These are phyloP conservation scores for Malurus elegans DNA, from an alignment of 2,113 vertebrate species.

Conservation along the genomic window DNA sequence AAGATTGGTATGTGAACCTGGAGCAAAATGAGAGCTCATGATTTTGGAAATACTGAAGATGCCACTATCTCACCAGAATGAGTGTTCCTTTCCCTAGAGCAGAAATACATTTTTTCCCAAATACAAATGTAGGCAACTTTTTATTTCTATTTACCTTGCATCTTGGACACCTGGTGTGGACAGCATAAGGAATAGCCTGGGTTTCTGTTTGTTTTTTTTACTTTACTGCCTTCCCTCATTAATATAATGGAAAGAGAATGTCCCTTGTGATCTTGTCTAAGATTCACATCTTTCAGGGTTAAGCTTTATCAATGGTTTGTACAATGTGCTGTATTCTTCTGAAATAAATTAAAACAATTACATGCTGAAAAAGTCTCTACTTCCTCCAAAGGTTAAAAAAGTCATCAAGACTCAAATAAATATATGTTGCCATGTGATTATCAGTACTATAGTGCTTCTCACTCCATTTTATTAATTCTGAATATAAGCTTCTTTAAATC, in stretches of 20 bases:
- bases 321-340: neutral
- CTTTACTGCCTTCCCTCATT: neutral
- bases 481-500: neutral
- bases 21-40: neutral
- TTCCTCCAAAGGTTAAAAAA: neutral
- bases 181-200: neutral
- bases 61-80: neutral
- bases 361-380: neutral
- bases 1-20: neutral
- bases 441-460: neutral
- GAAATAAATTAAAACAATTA: neutral
- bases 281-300: neutral
- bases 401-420: neutral
- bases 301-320: neutral
- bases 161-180: neutral
- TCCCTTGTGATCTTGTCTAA: neutral
- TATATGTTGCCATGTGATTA: neutral
- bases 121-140: neutral
- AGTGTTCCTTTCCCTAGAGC: neutral
- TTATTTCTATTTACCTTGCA: neutral
- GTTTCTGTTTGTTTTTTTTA: neutral
- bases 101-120: neutral
- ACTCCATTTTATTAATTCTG: neutral
- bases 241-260: neutral
- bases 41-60: neutral